Evolutionary conservation across 2,113 vertebrate species (phyloP).

Genomic region (Oreochromis aureus): DNA sequence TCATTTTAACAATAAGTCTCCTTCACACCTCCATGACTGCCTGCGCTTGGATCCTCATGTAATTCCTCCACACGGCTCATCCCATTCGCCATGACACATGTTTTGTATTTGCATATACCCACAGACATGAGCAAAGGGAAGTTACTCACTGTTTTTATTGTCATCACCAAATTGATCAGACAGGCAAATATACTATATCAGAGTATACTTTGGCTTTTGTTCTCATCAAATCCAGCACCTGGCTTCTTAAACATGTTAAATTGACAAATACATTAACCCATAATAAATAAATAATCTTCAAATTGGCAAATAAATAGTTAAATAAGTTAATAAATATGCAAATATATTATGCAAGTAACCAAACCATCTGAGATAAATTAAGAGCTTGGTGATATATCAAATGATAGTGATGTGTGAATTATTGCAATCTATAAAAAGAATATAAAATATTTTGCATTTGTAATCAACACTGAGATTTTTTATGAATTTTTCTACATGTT

Average conservation of each 20-base stretch:
- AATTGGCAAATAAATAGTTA: constrained; percentile 45
- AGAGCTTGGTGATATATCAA: constrained; percentile 31
- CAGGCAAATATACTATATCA: constrained; percentile 19
- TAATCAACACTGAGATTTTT: not conserved
- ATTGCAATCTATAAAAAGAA: constrained; percentile 49
- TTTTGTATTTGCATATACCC: not conserved
- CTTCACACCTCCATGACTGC: not conserved
- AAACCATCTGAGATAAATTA: constrained; percentile 31
- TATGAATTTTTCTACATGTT: not conserved
- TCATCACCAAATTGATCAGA: constrained; percentile 37
- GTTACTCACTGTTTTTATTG: constrained; percentile 34
- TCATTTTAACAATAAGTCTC: not conserved
- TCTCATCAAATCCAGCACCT: constrained; percentile 41
- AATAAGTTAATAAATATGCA: constrained; percentile 52
- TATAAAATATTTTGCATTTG: constrained; percentile 26
- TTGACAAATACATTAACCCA: constrained; percentile 29
- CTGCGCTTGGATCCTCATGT: not conserved
- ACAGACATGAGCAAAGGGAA: not conserved
- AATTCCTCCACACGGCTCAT: not conserved
- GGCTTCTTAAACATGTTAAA: constrained; percentile 8
- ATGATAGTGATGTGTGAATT: constrained; percentile 39
- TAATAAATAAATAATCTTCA: constrained; percentile 53
- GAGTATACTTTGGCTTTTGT: constrained; percentile 44
- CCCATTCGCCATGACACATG: not conserved
- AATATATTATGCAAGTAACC: constrained; percentile 10